Evolutionary conservation across 2,888 invertebrate species (phyloP).

Genomic region (Dione vanillae): DNA sequence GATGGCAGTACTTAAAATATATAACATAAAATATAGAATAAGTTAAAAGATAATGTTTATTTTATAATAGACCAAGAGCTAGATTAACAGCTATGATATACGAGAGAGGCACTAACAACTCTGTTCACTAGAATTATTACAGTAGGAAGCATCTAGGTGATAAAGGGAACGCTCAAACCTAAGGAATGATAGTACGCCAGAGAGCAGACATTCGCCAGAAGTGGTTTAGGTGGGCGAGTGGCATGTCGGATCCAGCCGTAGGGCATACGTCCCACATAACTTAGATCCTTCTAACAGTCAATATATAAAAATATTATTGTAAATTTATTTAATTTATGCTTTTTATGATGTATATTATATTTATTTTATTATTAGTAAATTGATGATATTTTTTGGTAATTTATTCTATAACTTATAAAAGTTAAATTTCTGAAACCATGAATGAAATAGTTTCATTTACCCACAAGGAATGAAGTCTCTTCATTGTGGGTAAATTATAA

Average conservation of each 20-base stretch:
- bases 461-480: too few relatives aligned
- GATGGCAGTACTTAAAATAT: conserved; percentile 29
- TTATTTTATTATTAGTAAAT: too few relatives aligned
- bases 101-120: conserved; percentile 48
- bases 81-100: conserved; percentile 60
- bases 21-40: conserved; percentile 42
- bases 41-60: conserved; percentile 54
- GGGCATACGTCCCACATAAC: conserved; percentile 19
- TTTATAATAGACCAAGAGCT: conserved; percentile 51
- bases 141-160: conserved; percentile 41
- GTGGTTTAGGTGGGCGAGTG: conserved; percentile 21
- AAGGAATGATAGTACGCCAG: conserved; percentile 23
- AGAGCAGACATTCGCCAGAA: conserved; percentile 1
- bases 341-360: too few relatives aligned
- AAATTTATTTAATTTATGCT: neutral
- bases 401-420: too few relatives aligned
- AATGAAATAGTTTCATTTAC: too few relatives aligned
- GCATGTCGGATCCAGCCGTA: conserved; percentile 9
- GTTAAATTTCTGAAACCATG: too few relatives aligned
- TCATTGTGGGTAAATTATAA: too few relatives aligned
- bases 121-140: conserved; percentile 41
- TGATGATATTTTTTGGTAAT: too few relatives aligned
- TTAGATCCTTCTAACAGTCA: neutral
- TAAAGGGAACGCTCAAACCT: conserved; percentile 29
- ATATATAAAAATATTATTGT: neutral